phyloP scores from a whole-genome alignment of 2,888 invertebrate genomes.

The Dolichopus griseipennis region DNA sequence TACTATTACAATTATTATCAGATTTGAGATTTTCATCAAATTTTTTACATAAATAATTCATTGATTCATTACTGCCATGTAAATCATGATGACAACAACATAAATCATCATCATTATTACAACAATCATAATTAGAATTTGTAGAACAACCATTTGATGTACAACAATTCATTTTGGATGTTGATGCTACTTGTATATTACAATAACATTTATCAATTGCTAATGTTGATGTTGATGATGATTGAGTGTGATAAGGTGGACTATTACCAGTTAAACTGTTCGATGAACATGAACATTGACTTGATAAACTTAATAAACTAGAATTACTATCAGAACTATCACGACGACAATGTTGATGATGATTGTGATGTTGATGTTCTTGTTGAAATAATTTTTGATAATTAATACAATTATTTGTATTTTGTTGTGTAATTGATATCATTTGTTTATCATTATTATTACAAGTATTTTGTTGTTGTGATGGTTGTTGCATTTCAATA shows the following conservation, averaged over 20 bases:
- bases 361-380: conserved; percentile 24
- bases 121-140: conserved; percentile 28
- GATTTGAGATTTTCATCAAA: conserved; percentile 42
- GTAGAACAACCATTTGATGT: conserved; percentile 35
- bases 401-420: background rate
- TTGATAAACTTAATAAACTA: conserved; percentile 40
- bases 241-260: conserved; percentile 12
- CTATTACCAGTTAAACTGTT: background rate
- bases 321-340: conserved; percentile 43
- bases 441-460: background rate
- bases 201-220: conserved; percentile 35
- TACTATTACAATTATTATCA: background rate
- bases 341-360: conserved; percentile 34
- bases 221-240: conserved; percentile 39
- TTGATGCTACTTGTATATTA: conserved; percentile 25
- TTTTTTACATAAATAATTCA: conserved; percentile 42
- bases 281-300: conserved; percentile 31
- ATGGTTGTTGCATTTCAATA: conserved; percentile 1
- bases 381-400: conserved; percentile 2
- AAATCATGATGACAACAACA: conserved; percentile 8
- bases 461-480: conserved; percentile 22
- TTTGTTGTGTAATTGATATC: background rate
- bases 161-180: conserved; percentile 33
- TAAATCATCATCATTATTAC: background rate
- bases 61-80: conserved; percentile 15